A percentile compares a stretch with the other conserved stretches of the same genome.
These are phyloP conservation scores for Eucera pruinosa DNA, from an alignment of 2,888 invertebrate species.

Conservation along the genomic window DNA sequence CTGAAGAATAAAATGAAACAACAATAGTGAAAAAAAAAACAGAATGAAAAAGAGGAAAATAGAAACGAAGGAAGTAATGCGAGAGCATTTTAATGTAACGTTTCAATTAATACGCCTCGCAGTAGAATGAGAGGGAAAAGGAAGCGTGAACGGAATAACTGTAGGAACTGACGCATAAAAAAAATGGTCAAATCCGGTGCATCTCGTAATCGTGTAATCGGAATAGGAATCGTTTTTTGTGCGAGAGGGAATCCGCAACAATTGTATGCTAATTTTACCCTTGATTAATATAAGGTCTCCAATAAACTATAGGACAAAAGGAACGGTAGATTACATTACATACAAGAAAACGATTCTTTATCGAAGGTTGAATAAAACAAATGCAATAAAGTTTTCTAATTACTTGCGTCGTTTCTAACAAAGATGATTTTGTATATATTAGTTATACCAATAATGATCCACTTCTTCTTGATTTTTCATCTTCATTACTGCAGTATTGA, in stretches of 20 bases:
- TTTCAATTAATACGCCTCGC: conserved; percentile 21
- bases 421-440: too few relatives aligned
- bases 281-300: conserved; percentile 27
- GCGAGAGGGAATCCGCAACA: neutral
- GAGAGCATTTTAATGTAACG: conserved; percentile 1
- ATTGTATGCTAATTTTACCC: conserved; percentile 7
- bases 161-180: conserved; percentile 18
- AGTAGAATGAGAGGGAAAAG: neutral
- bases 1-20: neutral
- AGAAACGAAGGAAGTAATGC: neutral
- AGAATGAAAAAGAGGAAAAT: too few relatives aligned
- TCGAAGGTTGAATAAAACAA: too few relatives aligned
- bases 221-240: neutral
- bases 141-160: conserved; percentile 19
- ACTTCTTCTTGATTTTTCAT: too few relatives aligned
- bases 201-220: conserved; percentile 13
- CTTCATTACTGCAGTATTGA: too few relatives aligned
- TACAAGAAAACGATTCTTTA: neutral
- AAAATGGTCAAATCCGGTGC: conserved; percentile 14
- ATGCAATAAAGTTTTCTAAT: too few relatives aligned
- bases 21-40: neutral
- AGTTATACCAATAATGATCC: too few relatives aligned
- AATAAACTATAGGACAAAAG: too few relatives aligned
- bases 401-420: too few relatives aligned
- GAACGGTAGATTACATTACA: neutral